Evolutionary conservation across 1,140 invertebrate genomes (phyloP).

Genomic region (Nymphalis io): DNA sequence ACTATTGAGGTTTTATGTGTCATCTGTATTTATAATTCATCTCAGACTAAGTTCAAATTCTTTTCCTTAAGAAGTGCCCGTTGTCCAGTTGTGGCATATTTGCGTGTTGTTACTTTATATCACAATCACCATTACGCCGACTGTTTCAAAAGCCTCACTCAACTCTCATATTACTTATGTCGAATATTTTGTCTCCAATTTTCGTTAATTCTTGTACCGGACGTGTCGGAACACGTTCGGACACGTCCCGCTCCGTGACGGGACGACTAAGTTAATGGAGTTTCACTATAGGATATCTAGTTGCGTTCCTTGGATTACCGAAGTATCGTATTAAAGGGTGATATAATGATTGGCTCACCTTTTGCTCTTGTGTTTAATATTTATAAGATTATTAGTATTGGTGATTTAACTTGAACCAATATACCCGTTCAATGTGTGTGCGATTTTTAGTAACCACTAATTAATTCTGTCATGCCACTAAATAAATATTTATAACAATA

Average conservation of each 20-base stretch:
- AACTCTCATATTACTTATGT: slow-evolving; percentile 6
- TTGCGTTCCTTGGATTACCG: not conserved
- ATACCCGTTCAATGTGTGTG: too few species aligned
- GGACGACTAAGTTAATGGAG: slow-evolving; percentile 33
- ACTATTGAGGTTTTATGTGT: too few species aligned
- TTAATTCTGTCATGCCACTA: too few species aligned
- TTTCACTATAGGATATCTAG: not conserved
- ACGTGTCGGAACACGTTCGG: slow-evolving; percentile 5
- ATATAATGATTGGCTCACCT: not conserved
- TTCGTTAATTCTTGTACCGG: slow-evolving; percentile 39
- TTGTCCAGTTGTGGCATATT: not conserved
- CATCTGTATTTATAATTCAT: too few species aligned
- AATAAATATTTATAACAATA: too few species aligned
- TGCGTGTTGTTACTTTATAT: not conserved
- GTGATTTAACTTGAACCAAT: too few species aligned
- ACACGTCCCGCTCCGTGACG: slow-evolving; percentile 32
- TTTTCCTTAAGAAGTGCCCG: too few species aligned
- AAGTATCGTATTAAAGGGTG: too few species aligned
- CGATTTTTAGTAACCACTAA: too few species aligned
- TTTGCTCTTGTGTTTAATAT: not conserved
- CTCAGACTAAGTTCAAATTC: too few species aligned
- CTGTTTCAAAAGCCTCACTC: not conserved
- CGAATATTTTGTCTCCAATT: slow-evolving; percentile 35
- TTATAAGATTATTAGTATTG: not conserved
- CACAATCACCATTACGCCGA: not conserved